Base-by-base conservation (phyloP, 2,113 vertebrate genomes). In the Elephas maximus region DNA sequence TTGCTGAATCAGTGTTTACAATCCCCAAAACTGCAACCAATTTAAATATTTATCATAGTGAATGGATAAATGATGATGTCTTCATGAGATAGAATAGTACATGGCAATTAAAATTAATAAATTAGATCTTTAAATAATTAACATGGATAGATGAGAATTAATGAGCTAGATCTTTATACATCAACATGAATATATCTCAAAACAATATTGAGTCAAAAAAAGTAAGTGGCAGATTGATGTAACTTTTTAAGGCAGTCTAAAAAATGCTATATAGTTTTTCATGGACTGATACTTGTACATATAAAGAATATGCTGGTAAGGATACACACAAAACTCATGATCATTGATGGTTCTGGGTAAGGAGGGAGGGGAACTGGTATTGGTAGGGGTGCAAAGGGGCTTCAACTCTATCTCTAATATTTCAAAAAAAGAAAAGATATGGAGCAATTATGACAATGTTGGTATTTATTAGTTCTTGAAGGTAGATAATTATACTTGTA, bases 1-100 rank as follows among this genome's bases (percentile, higher is more conserved):
- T 65, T 90, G 67, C 26, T 90, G 90, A 91, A 37, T 87, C 28
- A 93, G 80, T 60, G 69, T 81, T 94, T 84, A 53, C 6, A 95
- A 71, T 84, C 53, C 9, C 6, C 23, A 48, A 85, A 57, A 45
- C 2, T 80, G 23, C 4, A 93, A 67, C 14, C 28, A 90, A 83
- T 7, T 88, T 88, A 92, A 77, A 89, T 91, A 6, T 81, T 88
- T 86, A 33, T 48, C 28, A 63, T 76, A 82, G n/a, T 83, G 45
- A 91, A 71, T 79, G 62, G 41, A 77, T 93, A 80, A 95, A 20
- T 71, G 28, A 53, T 92, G 7, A 12, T 71, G 1, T 71, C 51
- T 85, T 93, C 26, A 89, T 65, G 37, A 86, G 62, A 7, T 57
- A 4, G 28, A 63, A 74, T 95, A 69, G 30, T 83, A 87, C 65